These are phyloP conservation scores for Magallana nippona DNA, from an alignment of 2,888 invertebrate species.

Conservation along the genomic window DNA sequence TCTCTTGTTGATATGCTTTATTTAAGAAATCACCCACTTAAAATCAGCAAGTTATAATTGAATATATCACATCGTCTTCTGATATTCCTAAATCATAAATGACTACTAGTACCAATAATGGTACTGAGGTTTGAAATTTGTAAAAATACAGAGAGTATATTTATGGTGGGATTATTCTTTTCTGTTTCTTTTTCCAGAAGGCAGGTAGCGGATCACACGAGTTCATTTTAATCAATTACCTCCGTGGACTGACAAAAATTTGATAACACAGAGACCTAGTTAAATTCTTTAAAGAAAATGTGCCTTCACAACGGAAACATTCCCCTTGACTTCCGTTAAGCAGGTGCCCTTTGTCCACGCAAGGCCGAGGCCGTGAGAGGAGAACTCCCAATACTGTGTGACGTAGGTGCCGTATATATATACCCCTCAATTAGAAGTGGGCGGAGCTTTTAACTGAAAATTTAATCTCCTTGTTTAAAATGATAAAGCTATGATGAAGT, in stretches of 20 bases:
- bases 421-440: neutral
- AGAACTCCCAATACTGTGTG: neutral
- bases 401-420: too few relatives aligned
- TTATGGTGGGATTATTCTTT: too few relatives aligned
- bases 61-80: too few relatives aligned
- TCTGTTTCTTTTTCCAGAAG: neutral
- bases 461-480: conserved; percentile 13
- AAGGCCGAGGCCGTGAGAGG: neutral
- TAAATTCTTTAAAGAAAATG: neutral
- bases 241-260: conserved; percentile 4
- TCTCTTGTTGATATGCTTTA: too few relatives aligned
- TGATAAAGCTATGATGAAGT: conserved; percentile 16
- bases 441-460: neutral
- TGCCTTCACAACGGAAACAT: conserved; percentile 7
- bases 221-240: conserved; percentile 29
- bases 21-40: too few relatives aligned
- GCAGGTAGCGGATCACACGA: neutral
- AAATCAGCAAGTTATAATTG: too few relatives aligned
- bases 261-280: neutral
- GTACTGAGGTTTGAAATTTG: too few relatives aligned
- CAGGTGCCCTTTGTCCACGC: neutral
- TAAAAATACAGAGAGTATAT: too few relatives aligned
- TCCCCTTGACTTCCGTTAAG: conserved; percentile 17
- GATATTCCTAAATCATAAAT: too few relatives aligned
- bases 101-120: too few relatives aligned